Evolutionary conservation across 2,797 vertebrate genomes (phyloP), one percentile per base, ranked within the genome.

Genomic region (Tauraco hartlaubi): DNA sequence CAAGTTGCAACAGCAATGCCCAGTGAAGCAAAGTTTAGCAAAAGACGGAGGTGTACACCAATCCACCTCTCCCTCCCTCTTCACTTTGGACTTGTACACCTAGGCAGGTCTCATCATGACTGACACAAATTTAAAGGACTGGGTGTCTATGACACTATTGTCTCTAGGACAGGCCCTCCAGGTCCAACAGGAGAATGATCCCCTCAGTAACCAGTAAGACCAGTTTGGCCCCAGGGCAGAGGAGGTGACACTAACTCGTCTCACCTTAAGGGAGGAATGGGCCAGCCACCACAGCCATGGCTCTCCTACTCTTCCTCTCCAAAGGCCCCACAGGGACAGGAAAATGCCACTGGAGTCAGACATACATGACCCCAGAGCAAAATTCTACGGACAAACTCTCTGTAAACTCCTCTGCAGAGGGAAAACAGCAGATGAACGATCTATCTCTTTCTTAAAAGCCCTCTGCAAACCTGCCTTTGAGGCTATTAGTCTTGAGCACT

Each of bases 71-170:
- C 46, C 68, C 33, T 69, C 33, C 14, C 15, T 64, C 29, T 48
- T 56, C 20, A 18, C 43, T 41, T 52, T 41, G 46, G 15, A 3
- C 15, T 37, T 2, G 0, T 35, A 46, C 31, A 58, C 33, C 2
- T 1, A 22, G n/a, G 41, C 37, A 71, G 19, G 29, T 29, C 55
- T 69, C 1, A 0, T 21, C 33, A 23, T 5, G 20, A 6, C 35
- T 68, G 54, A 91, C 2, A 1, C 10, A 69, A 20, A 39, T 8
- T 26, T 20, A 22, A 11, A 66, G 10, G 20, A 23, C 55, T 55
- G 31, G 14, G 10, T 3, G 15, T 31, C 31, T 2, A 0, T 33
- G 68, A 7, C 12, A 2, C 31, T 41, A 11, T 4, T 19, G 33
- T 59, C 25, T 25, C 39, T 43, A 69, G 17, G 43, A 71, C 48